Base-by-base conservation (phyloP, 2,888 invertebrate species). In the Fragum sueziense region DNA sequence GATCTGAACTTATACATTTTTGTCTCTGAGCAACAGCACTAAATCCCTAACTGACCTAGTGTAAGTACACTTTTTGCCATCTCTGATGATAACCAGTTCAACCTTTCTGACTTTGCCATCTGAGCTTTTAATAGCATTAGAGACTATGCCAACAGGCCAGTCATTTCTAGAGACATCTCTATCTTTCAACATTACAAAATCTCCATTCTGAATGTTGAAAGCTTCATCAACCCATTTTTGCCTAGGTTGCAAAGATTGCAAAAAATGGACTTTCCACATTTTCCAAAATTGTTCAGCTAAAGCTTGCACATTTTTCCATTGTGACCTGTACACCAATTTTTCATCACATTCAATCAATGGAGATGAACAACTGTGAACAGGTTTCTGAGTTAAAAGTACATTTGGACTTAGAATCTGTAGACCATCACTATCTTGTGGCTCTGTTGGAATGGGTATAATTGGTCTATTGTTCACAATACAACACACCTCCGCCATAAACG, bases 221-320 rank as follows among this genome's bases (percentile, higher is more conserved):
- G 22, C 57, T 27, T 70, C 62, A 4, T 22, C 25, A 11, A 69
- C 22, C 80, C 85, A 80, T 76, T 80, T 83, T 9, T 52, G 69
- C 31, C 82, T 61, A 14, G 31, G 25, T 41, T 80, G 80, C 11
- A 82, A 41, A 25, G 57, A 68, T 37, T 82, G 75, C 1, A 83
- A n/a, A 54, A 76, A 85, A 25, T 71, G 65, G 1, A 22, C 22
- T 29, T 70, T 47, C 85, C 82, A 85, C 14, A 73, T 20, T 25
- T 61, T 75, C 82, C 79, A 83, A 47, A 85, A 85, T 2, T 47
- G 67, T 27, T 83, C 79, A 0, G 85, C 41, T 37, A 83, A 62
- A n/a, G 6, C 22, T 27, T 80, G 80, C 1, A 79, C 82, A n/a
- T 61, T 72, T 52, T 72, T 79, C 84, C 82, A 74, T 47, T 79